Conservation (phyloP, 2,113 vertebrate species). For the Apistogramma diplotaenia region DNA sequence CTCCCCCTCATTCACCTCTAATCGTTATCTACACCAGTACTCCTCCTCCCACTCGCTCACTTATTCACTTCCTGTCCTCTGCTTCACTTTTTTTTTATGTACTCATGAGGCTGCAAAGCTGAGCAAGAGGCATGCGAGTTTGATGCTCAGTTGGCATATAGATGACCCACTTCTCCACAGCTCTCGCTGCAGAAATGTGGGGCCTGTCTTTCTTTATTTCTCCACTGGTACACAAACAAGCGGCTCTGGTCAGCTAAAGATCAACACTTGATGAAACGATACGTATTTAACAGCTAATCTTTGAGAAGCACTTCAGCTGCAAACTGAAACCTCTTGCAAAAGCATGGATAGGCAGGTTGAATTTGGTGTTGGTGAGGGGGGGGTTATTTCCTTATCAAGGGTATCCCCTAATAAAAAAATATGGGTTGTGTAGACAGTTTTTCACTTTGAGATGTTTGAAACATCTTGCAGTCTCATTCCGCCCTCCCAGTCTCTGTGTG, state of each 20-base stretch:
- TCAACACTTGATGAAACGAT: neutral
- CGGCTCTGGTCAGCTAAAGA: conserved; percentile 13
- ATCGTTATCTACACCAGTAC: neutral
- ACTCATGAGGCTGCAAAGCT: conserved; percentile 38
- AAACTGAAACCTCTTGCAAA: neutral
- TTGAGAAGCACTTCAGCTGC: neutral
- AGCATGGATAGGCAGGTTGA: neutral
- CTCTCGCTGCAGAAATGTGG: conserved; percentile 35
- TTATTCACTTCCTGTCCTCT: neutral
- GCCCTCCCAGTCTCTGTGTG: neutral
- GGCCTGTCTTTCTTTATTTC: conserved; percentile 7
- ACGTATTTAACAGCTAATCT: conserved; percentile 7
- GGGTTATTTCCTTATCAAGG: neutral
- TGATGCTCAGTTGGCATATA: conserved; percentile 56
- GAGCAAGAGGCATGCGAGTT: conserved; percentile 40
- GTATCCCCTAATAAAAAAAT: neutral
- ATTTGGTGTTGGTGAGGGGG: neutral
- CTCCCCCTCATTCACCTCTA: neutral
- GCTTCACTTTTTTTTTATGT: neutral
- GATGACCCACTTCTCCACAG: conserved; percentile 62
- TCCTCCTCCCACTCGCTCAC: neutral
- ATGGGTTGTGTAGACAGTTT: neutral
- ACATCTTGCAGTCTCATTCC: neutral
- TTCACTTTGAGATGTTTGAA: neutral
- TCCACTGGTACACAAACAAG: conserved; percentile 12